These are phyloP conservation scores for Paracanthobrama guichenoti DNA, from an alignment of 2,113 vertebrate species.

Conservation along the genomic window DNA sequence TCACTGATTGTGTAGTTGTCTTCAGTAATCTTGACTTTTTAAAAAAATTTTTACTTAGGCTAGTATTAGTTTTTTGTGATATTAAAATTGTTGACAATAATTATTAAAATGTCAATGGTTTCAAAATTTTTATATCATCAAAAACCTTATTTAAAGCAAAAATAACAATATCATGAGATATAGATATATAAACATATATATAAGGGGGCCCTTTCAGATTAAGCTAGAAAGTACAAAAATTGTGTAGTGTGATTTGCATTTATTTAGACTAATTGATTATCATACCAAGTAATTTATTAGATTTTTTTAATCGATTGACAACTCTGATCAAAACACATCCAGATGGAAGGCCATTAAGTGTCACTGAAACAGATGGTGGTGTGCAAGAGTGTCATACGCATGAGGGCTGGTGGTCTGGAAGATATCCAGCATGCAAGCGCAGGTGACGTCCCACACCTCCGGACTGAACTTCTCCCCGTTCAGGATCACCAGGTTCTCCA, in stretches of 20 bases:
- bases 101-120: too few relatives aligned
- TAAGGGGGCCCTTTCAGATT: too few relatives aligned
- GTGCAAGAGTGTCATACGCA: conserved; percentile 62
- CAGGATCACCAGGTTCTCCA: conserved; percentile 96
- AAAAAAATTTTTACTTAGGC: too few relatives aligned
- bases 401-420: conserved; percentile 93
- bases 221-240: too few relatives aligned
- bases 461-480: conserved; percentile 95
- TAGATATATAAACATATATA: too few relatives aligned
- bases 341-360: background rate
- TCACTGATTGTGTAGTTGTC: too few relatives aligned
- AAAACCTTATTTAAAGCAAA: too few relatives aligned
- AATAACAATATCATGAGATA: too few relatives aligned
- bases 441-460: conserved; percentile 92
- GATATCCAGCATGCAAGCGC: conserved; percentile 95
- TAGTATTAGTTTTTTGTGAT: too few relatives aligned
- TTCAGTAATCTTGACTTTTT: too few relatives aligned
- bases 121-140: too few relatives aligned
- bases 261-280: background rate
- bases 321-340: background rate
- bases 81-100: too few relatives aligned
- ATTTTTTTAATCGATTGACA: background rate
- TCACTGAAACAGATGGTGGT: background rate
- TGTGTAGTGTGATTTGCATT: background rate
- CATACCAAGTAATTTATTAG: background rate